These are phyloP conservation scores for Heterodera carotae DNA, from an alignment of 1,140 invertebrate genomes.

Conservation along the genomic window DNA sequence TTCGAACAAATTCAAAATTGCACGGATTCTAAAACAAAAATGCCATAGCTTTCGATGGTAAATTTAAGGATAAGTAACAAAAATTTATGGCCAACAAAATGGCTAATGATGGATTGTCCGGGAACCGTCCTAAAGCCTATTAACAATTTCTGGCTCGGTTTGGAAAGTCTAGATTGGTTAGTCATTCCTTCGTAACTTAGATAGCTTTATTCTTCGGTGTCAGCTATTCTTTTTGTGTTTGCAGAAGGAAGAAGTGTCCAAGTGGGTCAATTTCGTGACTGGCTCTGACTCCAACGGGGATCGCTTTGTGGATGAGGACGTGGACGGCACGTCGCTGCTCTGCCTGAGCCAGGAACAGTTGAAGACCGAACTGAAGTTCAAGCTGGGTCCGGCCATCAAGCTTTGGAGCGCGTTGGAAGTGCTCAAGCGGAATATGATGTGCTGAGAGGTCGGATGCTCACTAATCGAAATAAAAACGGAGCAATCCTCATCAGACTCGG, in stretches of 20 bases:
- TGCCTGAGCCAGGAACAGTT: constrained; percentile 31
- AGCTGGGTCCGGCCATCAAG: constrained; percentile 34
- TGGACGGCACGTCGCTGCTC: constrained; percentile 32
- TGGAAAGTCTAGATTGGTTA: no score
- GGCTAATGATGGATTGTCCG: no score
- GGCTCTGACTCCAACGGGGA: constrained; percentile 29
- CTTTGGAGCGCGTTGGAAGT: constrained; percentile 17
- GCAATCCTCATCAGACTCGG: no score
- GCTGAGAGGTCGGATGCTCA: background rate
- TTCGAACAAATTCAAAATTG: no score
- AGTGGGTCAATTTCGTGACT: constrained; percentile 30
- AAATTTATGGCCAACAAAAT: no score
- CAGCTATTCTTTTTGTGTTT: background rate
- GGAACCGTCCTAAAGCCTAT: no score
- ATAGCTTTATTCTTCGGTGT: background rate
- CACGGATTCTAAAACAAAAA: no score
- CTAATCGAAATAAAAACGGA: background rate
- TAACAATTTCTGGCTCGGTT: no score
- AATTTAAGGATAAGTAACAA: no score
- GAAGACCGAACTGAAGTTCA: constrained; percentile 19
- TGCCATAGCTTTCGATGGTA: no score
- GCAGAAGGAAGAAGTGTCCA: constrained; percentile 28
- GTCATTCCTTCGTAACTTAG: background rate
- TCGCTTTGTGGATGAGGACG: constrained; percentile 33
- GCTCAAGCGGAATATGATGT: constrained; percentile 15